A percentile compares a stretch with the other conserved stretches of the same genome.
Evolutionary conservation across 2,888 invertebrate species (phyloP).

Genomic region (Dascillus cervinus): DNA sequence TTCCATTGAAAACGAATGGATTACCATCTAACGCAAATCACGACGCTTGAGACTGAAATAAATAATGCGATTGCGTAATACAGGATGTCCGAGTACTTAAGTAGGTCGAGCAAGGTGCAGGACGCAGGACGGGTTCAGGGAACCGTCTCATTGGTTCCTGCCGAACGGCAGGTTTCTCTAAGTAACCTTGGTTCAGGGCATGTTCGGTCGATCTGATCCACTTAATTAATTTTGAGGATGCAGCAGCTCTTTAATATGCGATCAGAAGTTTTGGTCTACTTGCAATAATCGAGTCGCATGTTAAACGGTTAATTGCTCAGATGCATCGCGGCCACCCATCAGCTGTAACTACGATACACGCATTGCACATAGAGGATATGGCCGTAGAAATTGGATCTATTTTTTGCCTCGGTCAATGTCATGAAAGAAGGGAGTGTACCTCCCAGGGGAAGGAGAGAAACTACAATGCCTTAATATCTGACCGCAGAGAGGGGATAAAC

Average conservation of each 20-base stretch:
- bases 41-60: neutral
- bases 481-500: conserved; percentile 24
- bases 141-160: conserved; percentile 2
- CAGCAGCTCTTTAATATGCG: conserved; percentile 21
- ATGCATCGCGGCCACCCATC: conserved; percentile 12
- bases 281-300: conserved; percentile 28
- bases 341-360: conserved; percentile 30
- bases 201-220: neutral
- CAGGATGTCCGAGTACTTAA: conserved; percentile 3
- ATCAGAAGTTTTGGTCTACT: conserved; percentile 34
- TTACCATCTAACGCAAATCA: neutral
- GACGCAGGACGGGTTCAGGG: conserved; percentile 8
- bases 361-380: conserved; percentile 22
- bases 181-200: conserved; percentile 25
- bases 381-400: conserved; percentile 33
- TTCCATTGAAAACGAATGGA: conserved; percentile 21
- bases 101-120: conserved; percentile 3
- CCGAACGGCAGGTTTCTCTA: conserved; percentile 15
- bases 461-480: conserved; percentile 12
- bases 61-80: neutral
- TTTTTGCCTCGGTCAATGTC: conserved; percentile 35
- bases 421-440: conserved; percentile 17
- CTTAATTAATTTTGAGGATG: neutral
- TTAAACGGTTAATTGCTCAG: conserved; percentile 22
- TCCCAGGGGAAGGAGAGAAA: conserved; percentile 8